Conservation (phyloP, 2,888 invertebrate species). For the Drosophila neotestacea region DNA sequence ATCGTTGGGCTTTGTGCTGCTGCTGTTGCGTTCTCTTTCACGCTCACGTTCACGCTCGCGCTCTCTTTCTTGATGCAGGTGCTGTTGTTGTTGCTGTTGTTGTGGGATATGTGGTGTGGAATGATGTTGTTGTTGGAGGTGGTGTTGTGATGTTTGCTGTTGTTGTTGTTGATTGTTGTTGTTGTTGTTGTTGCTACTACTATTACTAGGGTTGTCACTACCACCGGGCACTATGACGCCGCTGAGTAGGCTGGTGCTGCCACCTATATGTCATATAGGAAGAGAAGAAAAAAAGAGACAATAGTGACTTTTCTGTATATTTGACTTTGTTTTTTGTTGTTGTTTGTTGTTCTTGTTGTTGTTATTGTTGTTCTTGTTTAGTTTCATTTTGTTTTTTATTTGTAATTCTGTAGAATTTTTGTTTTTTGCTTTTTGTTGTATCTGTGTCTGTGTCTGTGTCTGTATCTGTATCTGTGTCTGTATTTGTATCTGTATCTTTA, state of each 20-base stretch:
- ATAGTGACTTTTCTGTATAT: conserved; percentile 86
- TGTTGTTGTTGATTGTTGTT: conserved; percentile 79
- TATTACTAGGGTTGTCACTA: conserved; percentile 83
- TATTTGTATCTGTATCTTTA: conserved; percentile 33
- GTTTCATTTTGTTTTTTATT: conserved; percentile 38
- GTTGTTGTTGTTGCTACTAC: conserved; percentile 81
- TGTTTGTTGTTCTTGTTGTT: conserved; percentile 19
- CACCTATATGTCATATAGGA: conserved; percentile 85
- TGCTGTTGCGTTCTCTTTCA: conserved; percentile 16
- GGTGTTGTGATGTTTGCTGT: conserved; percentile 71
- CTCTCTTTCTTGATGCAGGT: conserved; percentile 58
- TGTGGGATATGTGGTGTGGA: conserved; percentile 71
- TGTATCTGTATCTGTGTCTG: conserved; percentile 30
- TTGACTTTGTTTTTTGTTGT: conserved; percentile 71
- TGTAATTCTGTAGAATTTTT: conserved; percentile 37
- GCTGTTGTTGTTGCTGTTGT: conserved; percentile 55
- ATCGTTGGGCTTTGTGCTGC: conserved; percentile 49
- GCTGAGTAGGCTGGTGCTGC: conserved; percentile 85
- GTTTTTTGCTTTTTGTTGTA: conserved; percentile 5
- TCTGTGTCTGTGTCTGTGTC: conserved; percentile 20
- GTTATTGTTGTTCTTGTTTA: conserved; percentile 24
- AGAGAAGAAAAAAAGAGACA: conserved; percentile 86
- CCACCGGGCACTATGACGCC: conserved; percentile 85
- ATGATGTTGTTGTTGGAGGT: conserved; percentile 68
- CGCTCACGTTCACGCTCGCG: conserved; percentile 34